phyloP scores from a whole-genome alignment of 2,888 invertebrate species.

The Dryomyza anilis region DNA sequence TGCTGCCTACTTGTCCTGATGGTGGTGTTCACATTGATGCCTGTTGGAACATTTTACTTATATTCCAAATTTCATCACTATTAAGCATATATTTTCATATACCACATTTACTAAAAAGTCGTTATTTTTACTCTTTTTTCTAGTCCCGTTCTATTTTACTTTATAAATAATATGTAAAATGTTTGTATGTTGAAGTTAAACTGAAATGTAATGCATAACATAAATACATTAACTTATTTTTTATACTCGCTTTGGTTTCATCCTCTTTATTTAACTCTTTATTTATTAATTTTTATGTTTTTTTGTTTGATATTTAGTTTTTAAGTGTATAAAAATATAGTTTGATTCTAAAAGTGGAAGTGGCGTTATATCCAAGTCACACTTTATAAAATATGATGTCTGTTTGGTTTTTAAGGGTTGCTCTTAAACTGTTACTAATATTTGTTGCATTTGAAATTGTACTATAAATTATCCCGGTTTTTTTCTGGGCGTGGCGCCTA shows the following conservation, averaged over 20 bases:
- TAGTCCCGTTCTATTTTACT: background rate
- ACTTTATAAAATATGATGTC: conserved; percentile 36
- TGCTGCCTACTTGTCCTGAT: too few species aligned
- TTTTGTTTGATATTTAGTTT: conserved; percentile 35
- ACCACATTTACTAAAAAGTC: background rate
- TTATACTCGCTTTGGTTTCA: too few species aligned
- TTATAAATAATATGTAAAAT: conserved; percentile 25
- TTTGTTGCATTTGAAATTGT: conserved; percentile 55
- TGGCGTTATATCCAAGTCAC: conserved; percentile 23
- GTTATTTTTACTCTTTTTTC: background rate
- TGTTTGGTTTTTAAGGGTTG: conserved; percentile 26
- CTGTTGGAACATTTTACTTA: too few species aligned
- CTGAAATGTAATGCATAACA: conserved; percentile 1
- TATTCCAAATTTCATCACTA: too few species aligned
- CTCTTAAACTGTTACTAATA: conserved; percentile 40
- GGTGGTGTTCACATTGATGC: too few species aligned
- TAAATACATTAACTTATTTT: conserved; percentile 9
- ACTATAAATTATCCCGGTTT: conserved; percentile 63
- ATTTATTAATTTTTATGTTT: conserved; percentile 33
- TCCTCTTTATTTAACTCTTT: conserved; percentile 29
- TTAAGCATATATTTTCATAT: too few species aligned
- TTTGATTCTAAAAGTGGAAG: conserved; percentile 51
- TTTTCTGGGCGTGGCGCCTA: conserved; percentile 30
- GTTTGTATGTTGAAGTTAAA: conserved; percentile 22
- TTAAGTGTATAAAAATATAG: conserved; percentile 61